A percentile compares a stretch with the other conserved stretches of the same genome.
These are phyloP conservation scores for Amphipoea oculea DNA, from an alignment of 2,888 invertebrate genomes.

Conservation along the genomic window DNA sequence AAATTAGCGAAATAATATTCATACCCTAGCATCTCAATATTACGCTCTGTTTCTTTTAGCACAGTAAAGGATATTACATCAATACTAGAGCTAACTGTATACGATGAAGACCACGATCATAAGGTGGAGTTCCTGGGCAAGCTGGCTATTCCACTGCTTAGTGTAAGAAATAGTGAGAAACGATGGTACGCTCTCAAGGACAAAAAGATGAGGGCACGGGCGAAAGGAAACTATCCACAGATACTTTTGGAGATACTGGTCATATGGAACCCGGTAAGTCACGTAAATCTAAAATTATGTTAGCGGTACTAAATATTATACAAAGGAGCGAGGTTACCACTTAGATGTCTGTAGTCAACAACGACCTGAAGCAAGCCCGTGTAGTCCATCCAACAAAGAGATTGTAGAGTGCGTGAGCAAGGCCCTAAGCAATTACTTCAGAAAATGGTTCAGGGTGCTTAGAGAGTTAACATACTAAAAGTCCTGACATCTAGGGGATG, in stretches of 20 bases:
- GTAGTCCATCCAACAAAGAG: no score
- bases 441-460: no score
- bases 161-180: constrained; percentile 97
- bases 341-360: no score
- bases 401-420: no score
- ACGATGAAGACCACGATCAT: constrained; percentile 99
- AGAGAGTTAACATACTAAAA: no score
- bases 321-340: no score
- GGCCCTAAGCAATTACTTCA: no score
- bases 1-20: no score
- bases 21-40: neutral
- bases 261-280: constrained; percentile 96
- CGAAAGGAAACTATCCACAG: constrained; percentile 97
- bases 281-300: neutral
- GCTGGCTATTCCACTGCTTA: constrained; percentile 96
- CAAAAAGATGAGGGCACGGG: constrained; percentile 96
- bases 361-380: no score
- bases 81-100: constrained; percentile 98
- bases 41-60: constrained; percentile 82
- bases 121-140: constrained; percentile 99
- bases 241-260: constrained; percentile 97
- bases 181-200: constrained; percentile 99
- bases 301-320: neutral
- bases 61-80: constrained; percentile 99
- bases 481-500: no score